Evolutionary conservation across 2,888 invertebrate genomes (phyloP), one percentile per base, ranked within the genome.

Genomic region (Drosophila ezoana): DNA sequence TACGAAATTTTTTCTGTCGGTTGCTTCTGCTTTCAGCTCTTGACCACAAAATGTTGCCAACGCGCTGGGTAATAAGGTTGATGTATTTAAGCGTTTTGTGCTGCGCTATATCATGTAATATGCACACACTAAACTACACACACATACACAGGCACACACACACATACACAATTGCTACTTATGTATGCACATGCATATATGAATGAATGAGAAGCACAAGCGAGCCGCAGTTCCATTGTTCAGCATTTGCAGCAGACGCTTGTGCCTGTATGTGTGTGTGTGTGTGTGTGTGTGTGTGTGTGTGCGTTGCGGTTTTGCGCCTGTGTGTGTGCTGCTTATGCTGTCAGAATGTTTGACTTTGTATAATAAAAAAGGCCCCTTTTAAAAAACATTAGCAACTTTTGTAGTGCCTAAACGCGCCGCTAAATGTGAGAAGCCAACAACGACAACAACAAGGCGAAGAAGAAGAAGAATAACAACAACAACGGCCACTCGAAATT

Each of bases 361-460:
- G 84, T 89, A 84, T 84, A 87, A 88, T 84, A 89, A 85, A 89
- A 78, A 89, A 79, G 88, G 87, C 74, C 79, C 83, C 86, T 88
- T 88, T 89, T 87, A 89, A 90, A 23, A 87, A 90, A 89, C 89
- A 87, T 88, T 89, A 90, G 83, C 87, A 87, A 83, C 87, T 89
- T 87, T 85, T 88, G 86, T 88, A 85, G 90, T 85, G 82, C 74
- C 83, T 85, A 79, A 89, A 70, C 82, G 85, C 58, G 59, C 57
- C 54, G 82, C 75, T 79, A 74, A 76, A 87, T 87, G 80, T 73
- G 79, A 62, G 58, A 59, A 79, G 56, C 51, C 33, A 62, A 51
- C 45, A 23, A 37, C 38, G 33, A 45, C 51, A 53, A 32, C 38
- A 59, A 40, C n/a, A n/a, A n/a, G n/a, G n/a, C n/a, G 43, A 37